Conservation (phyloP, 2,797 vertebrate species). For the Chrosomus eos region DNA sequence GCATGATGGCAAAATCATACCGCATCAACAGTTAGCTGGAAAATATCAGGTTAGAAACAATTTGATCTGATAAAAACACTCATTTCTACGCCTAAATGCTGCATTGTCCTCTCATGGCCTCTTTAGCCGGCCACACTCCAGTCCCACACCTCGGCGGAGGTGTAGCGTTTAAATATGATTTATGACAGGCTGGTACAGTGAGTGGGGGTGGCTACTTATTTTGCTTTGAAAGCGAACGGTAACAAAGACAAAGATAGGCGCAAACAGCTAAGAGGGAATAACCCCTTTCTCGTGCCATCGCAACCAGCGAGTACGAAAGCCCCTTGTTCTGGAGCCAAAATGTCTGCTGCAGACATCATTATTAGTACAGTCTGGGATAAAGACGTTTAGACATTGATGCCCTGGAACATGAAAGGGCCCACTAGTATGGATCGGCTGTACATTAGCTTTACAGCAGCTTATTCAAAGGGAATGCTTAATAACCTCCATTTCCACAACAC, state of each 20-base stretch:
- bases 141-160: conserved; percentile 30
- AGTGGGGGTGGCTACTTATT: conserved; percentile 7
- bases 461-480: conserved; percentile 49
- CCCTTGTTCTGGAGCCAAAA: conserved; percentile 44
- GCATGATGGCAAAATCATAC: neutral
- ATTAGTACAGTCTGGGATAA: conserved; percentile 29
- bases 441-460: conserved; percentile 39
- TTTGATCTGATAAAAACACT: neutral
- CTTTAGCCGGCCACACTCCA: conserved; percentile 26
- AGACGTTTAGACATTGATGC: conserved; percentile 27
- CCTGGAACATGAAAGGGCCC: conserved; percentile 43
- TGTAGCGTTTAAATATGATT: conserved; percentile 51
- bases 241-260: conserved; percentile 39
- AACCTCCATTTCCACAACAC: conserved; percentile 38
- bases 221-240: conserved; percentile 4
- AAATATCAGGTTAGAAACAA: neutral
- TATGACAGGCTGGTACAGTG: conserved; percentile 43
- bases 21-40: conserved; percentile 18
- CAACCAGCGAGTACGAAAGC: conserved; percentile 25
- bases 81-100: neutral
- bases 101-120: conserved; percentile 34
- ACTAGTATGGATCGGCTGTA: conserved; percentile 37
- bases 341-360: conserved; percentile 30
- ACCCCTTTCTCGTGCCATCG: neutral
- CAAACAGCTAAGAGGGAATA: neutral